These are phyloP conservation scores for Caenorhabditis inopinata DNA, from an alignment of 1,140 invertebrate species.

Conservation along the genomic window DNA sequence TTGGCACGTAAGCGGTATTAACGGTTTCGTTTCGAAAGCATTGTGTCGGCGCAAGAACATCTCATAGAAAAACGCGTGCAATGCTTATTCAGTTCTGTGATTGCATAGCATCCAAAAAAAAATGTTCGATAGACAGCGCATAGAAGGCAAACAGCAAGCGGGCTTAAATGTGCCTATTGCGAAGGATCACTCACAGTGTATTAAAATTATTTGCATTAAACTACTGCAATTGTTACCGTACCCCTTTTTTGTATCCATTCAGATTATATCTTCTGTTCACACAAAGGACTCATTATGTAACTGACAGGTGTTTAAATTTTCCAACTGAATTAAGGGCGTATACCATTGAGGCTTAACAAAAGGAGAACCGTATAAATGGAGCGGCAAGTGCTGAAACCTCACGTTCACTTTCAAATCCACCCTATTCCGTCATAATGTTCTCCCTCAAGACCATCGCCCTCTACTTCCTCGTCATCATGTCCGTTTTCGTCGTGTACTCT, in stretches of 20 bases:
- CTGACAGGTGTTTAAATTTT: not conserved
- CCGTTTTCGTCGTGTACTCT: conserved; percentile 12
- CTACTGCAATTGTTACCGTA: not conserved
- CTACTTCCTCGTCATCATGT: conserved; percentile 30
- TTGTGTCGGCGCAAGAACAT: no score
- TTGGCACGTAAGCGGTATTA: no score
- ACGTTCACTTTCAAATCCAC: conserved; percentile 13
- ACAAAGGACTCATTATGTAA: conserved; percentile 24
- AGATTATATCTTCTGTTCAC: not conserved
- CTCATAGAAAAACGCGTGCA: no score
- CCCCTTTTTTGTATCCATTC: not conserved
- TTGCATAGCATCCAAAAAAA: not conserved
- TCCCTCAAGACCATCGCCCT: conserved; percentile 26
- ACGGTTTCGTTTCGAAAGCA: no score
- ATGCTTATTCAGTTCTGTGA: no score
- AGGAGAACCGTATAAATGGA: no score
- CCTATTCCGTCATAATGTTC: conserved; percentile 2
- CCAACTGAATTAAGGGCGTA: not conserved
- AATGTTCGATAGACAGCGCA: not conserved
- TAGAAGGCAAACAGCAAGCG: not conserved
- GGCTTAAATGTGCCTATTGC: not conserved
- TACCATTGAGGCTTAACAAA: not conserved
- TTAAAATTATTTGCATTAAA: not conserved
- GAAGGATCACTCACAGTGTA: no score
- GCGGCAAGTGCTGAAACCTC: not conserved